Evolutionary conservation across 2,888 invertebrate species (phyloP).

Genomic region (Microdon myrmicae): DNA sequence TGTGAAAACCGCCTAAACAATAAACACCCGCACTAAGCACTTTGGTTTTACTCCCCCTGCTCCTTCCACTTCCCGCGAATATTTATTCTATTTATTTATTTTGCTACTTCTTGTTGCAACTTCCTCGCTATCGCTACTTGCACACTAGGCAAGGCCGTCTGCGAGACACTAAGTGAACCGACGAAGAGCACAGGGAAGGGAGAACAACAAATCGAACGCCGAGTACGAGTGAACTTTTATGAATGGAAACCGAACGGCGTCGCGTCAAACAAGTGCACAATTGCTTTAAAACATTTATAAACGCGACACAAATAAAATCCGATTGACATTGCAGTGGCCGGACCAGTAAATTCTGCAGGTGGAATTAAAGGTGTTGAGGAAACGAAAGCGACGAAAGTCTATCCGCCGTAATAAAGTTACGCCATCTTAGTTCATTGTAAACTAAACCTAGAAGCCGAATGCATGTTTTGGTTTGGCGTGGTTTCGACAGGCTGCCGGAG

Average conservation of each 20-base stretch:
- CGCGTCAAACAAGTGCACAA: not conserved
- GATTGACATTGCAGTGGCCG: slow-evolving; percentile 3
- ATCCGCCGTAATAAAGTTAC: slow-evolving; percentile 33
- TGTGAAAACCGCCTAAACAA: slow-evolving; percentile 21
- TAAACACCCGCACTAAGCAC: slow-evolving; percentile 48
- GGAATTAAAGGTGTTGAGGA: not conserved
- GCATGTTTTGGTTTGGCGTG: slow-evolving; percentile 47
- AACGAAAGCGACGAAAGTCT: slow-evolving; percentile 11
- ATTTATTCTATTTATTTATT: not conserved
- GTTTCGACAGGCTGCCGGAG: slow-evolving; percentile 16
- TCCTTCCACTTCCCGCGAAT: slow-evolving; percentile 1
- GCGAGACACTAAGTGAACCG: slow-evolving; percentile 19
- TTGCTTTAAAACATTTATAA: slow-evolving; percentile 11
- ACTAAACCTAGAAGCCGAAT: slow-evolving; percentile 36
- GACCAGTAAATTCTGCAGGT: slow-evolving; percentile 12
- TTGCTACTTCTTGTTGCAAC: slow-evolving; percentile 1
- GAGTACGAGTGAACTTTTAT: slow-evolving; percentile 11
- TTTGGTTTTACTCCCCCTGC: too few species aligned
- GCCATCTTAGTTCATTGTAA: slow-evolving; percentile 47
- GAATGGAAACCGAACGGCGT: slow-evolving; percentile 28
- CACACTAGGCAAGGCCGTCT: slow-evolving; percentile 42
- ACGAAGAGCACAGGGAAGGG: not conserved
- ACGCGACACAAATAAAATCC: not conserved
- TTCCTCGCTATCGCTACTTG: slow-evolving; percentile 15
- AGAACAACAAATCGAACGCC: not conserved